A percentile compares a stretch with the other conserved stretches of the same genome.
Evolutionary conservation across 2,113 vertebrate species (phyloP).

Genomic region (Psilopogon haemacephalus): DNA sequence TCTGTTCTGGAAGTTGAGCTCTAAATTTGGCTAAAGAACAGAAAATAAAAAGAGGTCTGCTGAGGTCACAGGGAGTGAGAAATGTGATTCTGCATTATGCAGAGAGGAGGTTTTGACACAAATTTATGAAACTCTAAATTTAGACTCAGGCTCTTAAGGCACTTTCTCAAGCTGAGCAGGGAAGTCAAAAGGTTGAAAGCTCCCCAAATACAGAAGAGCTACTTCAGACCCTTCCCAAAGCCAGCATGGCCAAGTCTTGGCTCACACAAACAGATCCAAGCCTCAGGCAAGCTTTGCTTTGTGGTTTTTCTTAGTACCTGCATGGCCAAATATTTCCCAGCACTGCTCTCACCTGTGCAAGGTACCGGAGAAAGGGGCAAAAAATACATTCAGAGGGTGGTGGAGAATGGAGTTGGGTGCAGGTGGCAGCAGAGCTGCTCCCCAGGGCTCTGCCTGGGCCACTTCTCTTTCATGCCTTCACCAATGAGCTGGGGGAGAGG

Average conservation of each 20-base stretch:
- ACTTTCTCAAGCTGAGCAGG: background rate
- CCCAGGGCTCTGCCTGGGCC: no score
- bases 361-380: background rate
- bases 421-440: no score
- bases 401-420: no score
- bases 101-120: background rate
- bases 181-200: background rate
- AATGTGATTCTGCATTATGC: background rate
- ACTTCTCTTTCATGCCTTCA: no score
- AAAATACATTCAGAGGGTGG: no score
- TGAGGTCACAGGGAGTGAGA: background rate
- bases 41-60: background rate
- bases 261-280: background rate
- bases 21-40: background rate
- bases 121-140: slow-evolving; percentile 6
- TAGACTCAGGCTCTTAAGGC: background rate
- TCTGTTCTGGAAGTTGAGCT: background rate
- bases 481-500: no score
- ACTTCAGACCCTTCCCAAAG: background rate
- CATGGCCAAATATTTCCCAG: background rate
- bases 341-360: background rate
- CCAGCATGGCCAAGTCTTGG: background rate
- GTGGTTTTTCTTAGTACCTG: background rate
- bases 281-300: background rate
- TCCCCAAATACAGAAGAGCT: background rate